Evolutionary conservation across 2,888 invertebrate species (phyloP).

Genomic region (Psococerastis gibbosa): DNA sequence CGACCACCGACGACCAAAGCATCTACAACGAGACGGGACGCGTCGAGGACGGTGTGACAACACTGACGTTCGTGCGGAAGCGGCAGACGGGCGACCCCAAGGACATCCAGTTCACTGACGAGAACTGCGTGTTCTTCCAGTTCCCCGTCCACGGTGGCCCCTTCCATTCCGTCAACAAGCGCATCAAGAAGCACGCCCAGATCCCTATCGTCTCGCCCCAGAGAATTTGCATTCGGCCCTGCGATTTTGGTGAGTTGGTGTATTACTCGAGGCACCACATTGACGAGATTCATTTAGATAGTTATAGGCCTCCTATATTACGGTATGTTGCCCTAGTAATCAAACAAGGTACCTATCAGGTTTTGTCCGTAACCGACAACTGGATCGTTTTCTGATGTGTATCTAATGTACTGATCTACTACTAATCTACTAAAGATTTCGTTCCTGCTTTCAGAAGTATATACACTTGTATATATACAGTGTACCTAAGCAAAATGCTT

Average conservation of each 20-base stretch:
- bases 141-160: constrained; percentile 69
- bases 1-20: constrained; percentile 56
- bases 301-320: not conserved
- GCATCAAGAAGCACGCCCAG: constrained; percentile 59
- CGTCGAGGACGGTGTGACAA: constrained; percentile 54
- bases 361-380: too few species aligned
- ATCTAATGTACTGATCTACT: too few species aligned
- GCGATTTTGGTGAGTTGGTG: constrained; percentile 43
- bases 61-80: constrained; percentile 59
- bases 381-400: too few species aligned
- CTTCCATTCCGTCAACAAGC: constrained; percentile 67
- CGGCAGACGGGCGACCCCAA: constrained; percentile 47
- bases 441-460: too few species aligned
- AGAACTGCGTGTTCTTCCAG: constrained; percentile 68
- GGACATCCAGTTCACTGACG: constrained; percentile 67
- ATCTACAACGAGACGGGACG: constrained; percentile 46
- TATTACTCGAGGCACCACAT: not conserved
- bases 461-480: too few species aligned
- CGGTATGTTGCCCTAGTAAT: too few species aligned
- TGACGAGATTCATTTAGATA: not conserved
- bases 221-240: constrained; percentile 65
- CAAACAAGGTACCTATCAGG: too few species aligned
- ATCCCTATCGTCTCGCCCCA: constrained; percentile 53
- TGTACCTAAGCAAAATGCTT: too few species aligned
- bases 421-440: too few species aligned